Conservation (phyloP, 2,888 invertebrate genomes). For the Kryphioiulus occultus region DNA sequence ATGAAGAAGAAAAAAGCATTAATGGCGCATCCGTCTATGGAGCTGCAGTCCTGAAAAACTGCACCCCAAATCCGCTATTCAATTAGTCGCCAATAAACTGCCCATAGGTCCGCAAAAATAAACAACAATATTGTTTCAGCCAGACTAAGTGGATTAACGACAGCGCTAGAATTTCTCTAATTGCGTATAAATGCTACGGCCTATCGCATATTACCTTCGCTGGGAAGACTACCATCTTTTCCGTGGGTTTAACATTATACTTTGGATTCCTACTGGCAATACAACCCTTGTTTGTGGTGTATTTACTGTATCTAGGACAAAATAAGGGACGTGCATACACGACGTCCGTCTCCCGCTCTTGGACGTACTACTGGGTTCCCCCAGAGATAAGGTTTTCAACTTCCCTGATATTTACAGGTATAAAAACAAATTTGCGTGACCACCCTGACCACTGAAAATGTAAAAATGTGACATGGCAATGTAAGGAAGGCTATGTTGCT, state of each 20-base stretch:
- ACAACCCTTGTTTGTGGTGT: too few species aligned
- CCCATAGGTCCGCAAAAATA: not conserved
- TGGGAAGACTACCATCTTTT: not conserved
- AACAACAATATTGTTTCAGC: slow-evolving; percentile 5
- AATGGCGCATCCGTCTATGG: not conserved
- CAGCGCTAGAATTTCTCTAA: not conserved
- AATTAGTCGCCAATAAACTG: slow-evolving; percentile 5
- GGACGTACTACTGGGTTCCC: too few species aligned
- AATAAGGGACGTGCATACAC: too few species aligned
- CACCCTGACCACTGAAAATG: too few species aligned
- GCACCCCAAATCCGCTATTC: not conserved
- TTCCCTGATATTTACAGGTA: too few species aligned
- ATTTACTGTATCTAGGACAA: too few species aligned
- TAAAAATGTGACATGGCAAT: too few species aligned
- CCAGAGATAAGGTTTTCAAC: too few species aligned
- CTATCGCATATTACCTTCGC: not conserved
- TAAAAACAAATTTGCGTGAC: too few species aligned
- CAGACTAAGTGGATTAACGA: slow-evolving; percentile 5
- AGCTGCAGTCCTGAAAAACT: not conserved
- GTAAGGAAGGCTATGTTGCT: too few species aligned
- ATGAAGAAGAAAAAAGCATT: not conserved
- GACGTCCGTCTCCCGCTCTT: too few species aligned
- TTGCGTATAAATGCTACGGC: slow-evolving; percentile 5
- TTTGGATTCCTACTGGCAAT: not conserved
- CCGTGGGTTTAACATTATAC: not conserved